Evolutionary conservation across 2,113 vertebrate genomes (phyloP), one percentile per base, ranked within the genome.

Genomic region (Psettodes erumei): DNA sequence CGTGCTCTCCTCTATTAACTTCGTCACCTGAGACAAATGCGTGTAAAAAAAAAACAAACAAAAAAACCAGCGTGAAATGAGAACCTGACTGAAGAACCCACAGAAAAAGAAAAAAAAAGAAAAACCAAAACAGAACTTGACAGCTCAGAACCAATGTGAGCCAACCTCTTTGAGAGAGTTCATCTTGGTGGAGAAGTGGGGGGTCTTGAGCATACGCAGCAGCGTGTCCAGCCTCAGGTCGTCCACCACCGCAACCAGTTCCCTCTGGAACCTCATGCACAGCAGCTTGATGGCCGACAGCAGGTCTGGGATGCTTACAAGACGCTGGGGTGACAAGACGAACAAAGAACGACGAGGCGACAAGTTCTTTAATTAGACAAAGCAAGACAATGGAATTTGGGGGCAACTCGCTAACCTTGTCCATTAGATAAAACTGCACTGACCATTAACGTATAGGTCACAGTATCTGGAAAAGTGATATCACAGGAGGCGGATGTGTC

Each of bases 181-280:
- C 98, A 99, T 99, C 86, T 99, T 99, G 83, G 98, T 97, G 76
- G 97, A 99, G 89, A 99, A 99, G 83, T 99, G 98, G 21, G 98
- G 98, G 0, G 98, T 99, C 85, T 99, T 99, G 70, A 99, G 93
- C 98, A 99, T 99, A 62, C 98, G 95, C 37, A 99, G 88, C 18
- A 99, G 93, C 2, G 98, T 99, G 92, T 99, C 97, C 73, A 99
- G 91, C 12, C 98, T 90, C 30, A 99, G 94, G 85, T 98, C 97
- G 11, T 99, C 98, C 66, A 99, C 98, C 0, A 95, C 94, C 0
- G 94, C 96, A 4, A 98, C 98, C 87, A 99, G 89, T 47, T 98
- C 97, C 11, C 96, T 96, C 72, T 99, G 97, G 93, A 99, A 99
- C 83, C 96, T 95, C 98, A 99, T 99, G 82, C 98, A 99, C 66